Evolutionary conservation across 1,140 invertebrate species (phyloP), one percentile per base, ranked within the genome.

Genomic region (Medauroidea extradentata): DNA sequence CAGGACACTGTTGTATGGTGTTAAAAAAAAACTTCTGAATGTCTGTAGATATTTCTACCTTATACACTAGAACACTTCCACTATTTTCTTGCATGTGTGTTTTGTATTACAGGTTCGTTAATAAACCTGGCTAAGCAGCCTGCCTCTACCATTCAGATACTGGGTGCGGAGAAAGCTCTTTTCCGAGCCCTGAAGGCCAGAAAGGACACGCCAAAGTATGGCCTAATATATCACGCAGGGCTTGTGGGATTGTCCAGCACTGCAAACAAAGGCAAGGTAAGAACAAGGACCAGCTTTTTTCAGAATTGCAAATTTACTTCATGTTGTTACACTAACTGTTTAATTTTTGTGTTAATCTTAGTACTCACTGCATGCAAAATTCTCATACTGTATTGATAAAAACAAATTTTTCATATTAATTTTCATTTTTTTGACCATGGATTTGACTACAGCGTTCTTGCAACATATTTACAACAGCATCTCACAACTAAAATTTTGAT

Each of bases 201-300:
- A 69, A 93, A 95, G 68, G 94, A 99, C 68, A 99, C 98, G 0
- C 98, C 97, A 0, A 99, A 99, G 74, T 99, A 99, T 77, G 98
- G 98, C 81, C 79, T 99, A 2, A 97, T 99, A 62, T 99, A 98
- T 73, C 96, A 99, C 74, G 90, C 97, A 0, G 88, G 93, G 64
- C 73, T 99, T 7, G 88, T 99, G 25, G 93, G 92, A 2, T 90
- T 96, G 71, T 83, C 88, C 2, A 90, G 85, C 63, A 82, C 84
- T 0, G 94, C 93, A 72, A 87, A 94, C 59, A 99, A 99, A 73
- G 97, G 91, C 65, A 87, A 67, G 63, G 65, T 66, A 38, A 59
- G 55, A n/a, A n/a, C n/a, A n/a, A n/a, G n/a, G n/a, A n/a, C n/a
- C n/a, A n/a, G n/a, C n/a, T n/a, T n/a, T n/a, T n/a, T n/a, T n/a